Evolutionary conservation across 2,888 invertebrate species (phyloP).

Genomic region (Chymomyza fuscimana): DNA sequence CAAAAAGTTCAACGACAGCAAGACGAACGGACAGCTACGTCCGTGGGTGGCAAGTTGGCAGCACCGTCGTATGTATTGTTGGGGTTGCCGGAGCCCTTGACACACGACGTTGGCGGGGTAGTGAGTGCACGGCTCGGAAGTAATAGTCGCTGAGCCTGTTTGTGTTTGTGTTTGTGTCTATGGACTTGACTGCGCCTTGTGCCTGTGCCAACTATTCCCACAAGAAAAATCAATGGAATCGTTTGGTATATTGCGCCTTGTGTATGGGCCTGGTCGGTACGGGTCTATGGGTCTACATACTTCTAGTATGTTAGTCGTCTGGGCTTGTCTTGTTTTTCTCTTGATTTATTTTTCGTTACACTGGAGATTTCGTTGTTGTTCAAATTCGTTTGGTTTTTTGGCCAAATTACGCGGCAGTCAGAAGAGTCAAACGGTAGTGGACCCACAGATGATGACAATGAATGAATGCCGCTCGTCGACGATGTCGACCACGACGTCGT

Average conservation of each 20-base stretch:
- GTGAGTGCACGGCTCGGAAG: neutral
- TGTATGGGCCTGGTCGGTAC: slow-evolving; percentile 4
- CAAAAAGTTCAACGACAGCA: slow-evolving; percentile 69
- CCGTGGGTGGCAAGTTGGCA: neutral
- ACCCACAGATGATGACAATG: neutral
- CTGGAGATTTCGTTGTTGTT: slow-evolving; percentile 17
- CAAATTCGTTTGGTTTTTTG: slow-evolving; percentile 31
- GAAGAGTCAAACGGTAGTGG: too few species aligned
- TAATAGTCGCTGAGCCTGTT: slow-evolving; percentile 3
- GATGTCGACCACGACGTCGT: neutral
- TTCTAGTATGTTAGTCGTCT: neutral
- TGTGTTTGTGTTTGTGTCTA: neutral
- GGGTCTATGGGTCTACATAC: neutral
- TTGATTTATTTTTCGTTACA: slow-evolving; percentile 31
- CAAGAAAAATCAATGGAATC: slow-evolving; percentile 74
- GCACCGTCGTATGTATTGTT: neutral
- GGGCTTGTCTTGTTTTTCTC: slow-evolving; percentile 28
- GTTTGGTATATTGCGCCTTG: slow-evolving; percentile 61
- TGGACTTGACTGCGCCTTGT: slow-evolving; percentile 26
- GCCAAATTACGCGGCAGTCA: slow-evolving; percentile 45
- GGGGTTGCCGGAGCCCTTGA: neutral
- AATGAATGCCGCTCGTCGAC: neutral
- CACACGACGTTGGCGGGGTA: neutral
- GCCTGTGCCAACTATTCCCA: slow-evolving; percentile 54
- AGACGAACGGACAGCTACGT: slow-evolving; percentile 23